Evolutionary conservation across 2,888 invertebrate genomes (phyloP).

Genomic region (Diachrysia chrysitis): DNA sequence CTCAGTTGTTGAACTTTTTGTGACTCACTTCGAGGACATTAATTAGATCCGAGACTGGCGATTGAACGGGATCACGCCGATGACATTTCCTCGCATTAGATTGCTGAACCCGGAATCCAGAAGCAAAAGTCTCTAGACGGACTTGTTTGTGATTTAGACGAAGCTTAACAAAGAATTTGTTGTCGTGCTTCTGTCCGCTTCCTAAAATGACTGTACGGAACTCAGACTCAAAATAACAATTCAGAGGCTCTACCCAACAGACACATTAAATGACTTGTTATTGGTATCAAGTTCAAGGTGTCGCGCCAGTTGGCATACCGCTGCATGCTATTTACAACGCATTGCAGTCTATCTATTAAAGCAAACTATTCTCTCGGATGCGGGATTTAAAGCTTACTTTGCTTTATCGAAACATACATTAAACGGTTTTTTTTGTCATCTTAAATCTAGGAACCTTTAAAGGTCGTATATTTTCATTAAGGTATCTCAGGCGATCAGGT

Average conservation of each 20-base stretch:
- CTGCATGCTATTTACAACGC: slow-evolving; percentile 61
- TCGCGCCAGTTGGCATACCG: slow-evolving; percentile 64
- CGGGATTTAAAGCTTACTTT: slow-evolving; percentile 64
- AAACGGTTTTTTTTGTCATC: slow-evolving; percentile 62
- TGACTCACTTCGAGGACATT: slow-evolving; percentile 71
- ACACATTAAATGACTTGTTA: slow-evolving; percentile 60
- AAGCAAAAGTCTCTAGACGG: slow-evolving; percentile 63
- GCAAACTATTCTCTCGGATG: slow-evolving; percentile 47
- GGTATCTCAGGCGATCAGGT: slow-evolving; percentile 74
- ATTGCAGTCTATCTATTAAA: slow-evolving; percentile 29
- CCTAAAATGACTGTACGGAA: neutral
- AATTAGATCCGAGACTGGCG: slow-evolving; percentile 80
- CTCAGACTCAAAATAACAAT: slow-evolving; percentile 12
- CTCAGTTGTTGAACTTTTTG: slow-evolving; percentile 78
- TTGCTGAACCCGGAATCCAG: slow-evolving; percentile 84
- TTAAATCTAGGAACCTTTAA: slow-evolving; percentile 79
- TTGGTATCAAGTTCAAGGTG: slow-evolving; percentile 71
- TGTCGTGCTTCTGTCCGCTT: slow-evolving; percentile 11
- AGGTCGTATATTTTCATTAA: slow-evolving; percentile 73
- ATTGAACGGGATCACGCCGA: slow-evolving; percentile 73
- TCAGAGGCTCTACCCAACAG: slow-evolving; percentile 29
- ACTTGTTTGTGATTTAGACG: slow-evolving; percentile 57
- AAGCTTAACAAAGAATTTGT: slow-evolving; percentile 31
- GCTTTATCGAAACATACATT: slow-evolving; percentile 32
- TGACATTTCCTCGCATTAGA: slow-evolving; percentile 82